Evolutionary conservation across 2,797 vertebrate species (phyloP), one percentile per base, ranked within the genome.

Genomic region (Gymnodraco acuticeps): DNA sequence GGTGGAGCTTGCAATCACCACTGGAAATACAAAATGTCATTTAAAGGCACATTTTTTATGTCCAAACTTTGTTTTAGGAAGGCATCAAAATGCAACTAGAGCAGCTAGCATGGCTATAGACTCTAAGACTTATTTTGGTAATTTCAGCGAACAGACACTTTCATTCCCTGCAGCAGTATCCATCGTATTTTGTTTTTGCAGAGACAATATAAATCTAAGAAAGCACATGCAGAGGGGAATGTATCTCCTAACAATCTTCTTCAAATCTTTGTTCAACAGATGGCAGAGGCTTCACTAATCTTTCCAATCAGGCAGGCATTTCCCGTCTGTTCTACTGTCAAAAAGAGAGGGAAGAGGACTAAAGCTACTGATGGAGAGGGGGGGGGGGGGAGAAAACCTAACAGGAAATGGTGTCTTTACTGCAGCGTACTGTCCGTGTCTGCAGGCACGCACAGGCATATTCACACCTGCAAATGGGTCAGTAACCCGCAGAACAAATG

Each of bases 381-480:
- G 13, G 55, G 14, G 61, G 31, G 13, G 52, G n/a, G 31, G 42
- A 63, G 60, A 54, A 61, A 48, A 64, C 51, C 20, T 23, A 8
- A 53, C 27, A 60, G 65, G 68, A 75, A 73, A 53, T 58, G 61
- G 73, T 48, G 75, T 78, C 61, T 12, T 66, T 70, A 42, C 33
- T 46, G 43, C 12, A 5, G 43, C 5, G 27, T 43, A 65, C 61
- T 72, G 62, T 83, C 60, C 74, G 46, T 80, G 85, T 85, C 73
- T 77, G 62, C 75, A 51, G 73, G 55, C 89, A 88, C 54, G 20
- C 77, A 85, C 52, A 41, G 69, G 67, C 83, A 89, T 81, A 77
- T 86, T 91, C 78, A 89, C 88, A 93, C 91, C 87, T 89, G 85
- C 80, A 81, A 82, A 78, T 73, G 81, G 78, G 79, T 84, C 80